Evolutionary conservation across 1,140 invertebrate species (phyloP), one percentile per base, ranked within the genome.

Genomic region (Scaptomyza graminum): DNA sequence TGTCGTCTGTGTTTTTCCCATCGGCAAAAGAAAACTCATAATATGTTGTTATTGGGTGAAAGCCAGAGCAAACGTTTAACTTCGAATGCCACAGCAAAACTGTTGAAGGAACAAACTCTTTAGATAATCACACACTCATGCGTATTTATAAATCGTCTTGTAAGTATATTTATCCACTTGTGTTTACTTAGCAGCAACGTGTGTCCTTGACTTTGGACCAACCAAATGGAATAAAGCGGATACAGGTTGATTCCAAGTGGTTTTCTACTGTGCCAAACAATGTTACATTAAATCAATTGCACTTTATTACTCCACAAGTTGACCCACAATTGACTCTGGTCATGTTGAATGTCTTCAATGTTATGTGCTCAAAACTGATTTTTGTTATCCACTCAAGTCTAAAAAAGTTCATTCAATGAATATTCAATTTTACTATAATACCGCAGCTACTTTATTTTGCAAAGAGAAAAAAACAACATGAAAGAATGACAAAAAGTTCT

Each of bases 1-100:
- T 81, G 79, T 82, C 7, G 28, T 31, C 28, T 50, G 7, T 8
- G 25, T 2, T 50, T 28, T 50, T 28, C 8, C 22, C 49, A 50
- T 4, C 15, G 25, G 49, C 7, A 31, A 31, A 22, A 49, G 8
- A 16, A 12, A 15, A n/a, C 18, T 22, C 54, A 18, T 15, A 39
- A 28, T 16, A 22, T 25, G 22, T 28, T 57, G 55, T 57, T 5
- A n/a, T 8, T 12, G 15, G 51, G 41, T n/a, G 13, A 46, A 16
- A 18, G 41, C 41, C 25, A 44, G 46, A 16, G 41, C 41, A 44
- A 57, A 57, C 39, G 39, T 44, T 44, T 57, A 43, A 31, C 39
- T 44, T 28, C 54, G 39, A 57, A 9, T 28, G 18, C 18, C 15
- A 43, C 6, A 43, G 43, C 55, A 25, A 31, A 57, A 12, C 41